Evolutionary conservation across 2,797 vertebrate genomes (phyloP).

Genomic region (Okamejei kenojei): DNA sequence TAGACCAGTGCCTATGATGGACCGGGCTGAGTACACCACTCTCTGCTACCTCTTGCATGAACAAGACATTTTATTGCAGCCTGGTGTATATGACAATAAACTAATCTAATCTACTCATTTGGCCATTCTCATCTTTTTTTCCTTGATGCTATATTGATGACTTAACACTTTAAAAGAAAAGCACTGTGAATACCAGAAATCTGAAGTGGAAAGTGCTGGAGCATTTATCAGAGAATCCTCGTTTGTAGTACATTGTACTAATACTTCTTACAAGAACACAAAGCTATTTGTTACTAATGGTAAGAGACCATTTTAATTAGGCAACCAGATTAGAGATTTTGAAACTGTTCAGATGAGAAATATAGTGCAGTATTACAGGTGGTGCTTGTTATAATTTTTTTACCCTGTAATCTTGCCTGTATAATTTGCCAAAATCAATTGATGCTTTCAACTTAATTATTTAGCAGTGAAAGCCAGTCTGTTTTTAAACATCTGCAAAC

Average conservation of each 20-base stretch:
- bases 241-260: background rate
- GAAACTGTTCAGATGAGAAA: background rate
- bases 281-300: background rate
- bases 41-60: no score
- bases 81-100: no score
- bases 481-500: conserved; percentile 33
- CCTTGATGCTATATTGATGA: background rate
- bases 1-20: no score
- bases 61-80: no score
- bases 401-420: conserved; percentile 38
- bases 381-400: background rate
- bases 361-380: background rate
- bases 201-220: no score
- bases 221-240: background rate
- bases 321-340: background rate
- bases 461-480: conserved; percentile 10
- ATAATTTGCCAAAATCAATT: conserved; percentile 44
- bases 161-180: background rate
- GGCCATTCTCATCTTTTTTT: background rate
- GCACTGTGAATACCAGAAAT: no score
- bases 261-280: background rate
- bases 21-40: no score
- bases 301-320: background rate
- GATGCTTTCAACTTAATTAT: background rate
- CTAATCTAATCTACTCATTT: no score